Evolutionary conservation across 37 sponge, comb jelly and placozoan species (phyloP).

Genomic region (Spongilla lacustris): DNA sequence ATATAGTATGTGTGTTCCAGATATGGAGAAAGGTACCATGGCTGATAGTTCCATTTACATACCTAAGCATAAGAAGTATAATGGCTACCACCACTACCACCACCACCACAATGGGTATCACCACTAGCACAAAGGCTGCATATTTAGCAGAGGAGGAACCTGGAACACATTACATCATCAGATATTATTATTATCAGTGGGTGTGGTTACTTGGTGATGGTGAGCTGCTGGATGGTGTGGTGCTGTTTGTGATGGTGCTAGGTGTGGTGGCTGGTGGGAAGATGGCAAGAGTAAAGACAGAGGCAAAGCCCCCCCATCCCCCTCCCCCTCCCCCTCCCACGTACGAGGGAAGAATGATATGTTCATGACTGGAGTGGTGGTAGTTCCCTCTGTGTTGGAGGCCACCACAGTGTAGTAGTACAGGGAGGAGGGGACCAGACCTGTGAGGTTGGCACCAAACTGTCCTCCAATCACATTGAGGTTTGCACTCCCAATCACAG

Average conservation of each 20-base stretch:
- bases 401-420: constrained; percentile 46
- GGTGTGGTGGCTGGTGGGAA: too few species aligned
- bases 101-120: background rate
- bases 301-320: too few species aligned
- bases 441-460: constrained; percentile 27
- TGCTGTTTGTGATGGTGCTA: background rate
- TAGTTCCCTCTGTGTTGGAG: constrained; percentile 30
- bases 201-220: background rate
- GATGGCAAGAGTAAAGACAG: too few species aligned
- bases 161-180: background rate
- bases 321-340: background rate
- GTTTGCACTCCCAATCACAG: background rate
- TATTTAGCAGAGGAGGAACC: background rate
- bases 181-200: background rate
- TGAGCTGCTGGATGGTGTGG: background rate
- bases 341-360: constrained; percentile 6
- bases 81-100: background rate
- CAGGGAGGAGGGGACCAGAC: background rate
- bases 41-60: too few species aligned
- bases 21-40: too few species aligned
- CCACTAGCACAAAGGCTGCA: background rate
- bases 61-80: too few species aligned
- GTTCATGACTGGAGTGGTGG: background rate
- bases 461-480: background rate
- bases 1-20: too few species aligned